Evolutionary conservation across 2,888 invertebrate species (phyloP).

Genomic region (Oscheius myriophilus): DNA sequence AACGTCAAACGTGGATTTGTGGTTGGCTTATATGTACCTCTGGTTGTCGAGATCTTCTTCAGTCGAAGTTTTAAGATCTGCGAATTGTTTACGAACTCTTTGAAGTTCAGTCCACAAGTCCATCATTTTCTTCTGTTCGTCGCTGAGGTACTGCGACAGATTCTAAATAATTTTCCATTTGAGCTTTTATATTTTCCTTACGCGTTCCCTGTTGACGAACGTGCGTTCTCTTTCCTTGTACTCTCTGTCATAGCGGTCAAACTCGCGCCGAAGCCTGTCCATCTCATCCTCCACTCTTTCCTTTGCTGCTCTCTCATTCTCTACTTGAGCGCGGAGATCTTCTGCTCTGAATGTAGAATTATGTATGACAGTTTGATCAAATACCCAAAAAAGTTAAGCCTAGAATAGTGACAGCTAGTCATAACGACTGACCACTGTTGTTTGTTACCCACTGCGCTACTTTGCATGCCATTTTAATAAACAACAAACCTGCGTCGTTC

Average conservation of each 20-base stretch:
- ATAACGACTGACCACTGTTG: no score
- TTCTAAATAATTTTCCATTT: conserved; percentile 51
- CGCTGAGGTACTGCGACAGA: conserved; percentile 66
- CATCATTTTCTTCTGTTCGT: conserved; percentile 70
- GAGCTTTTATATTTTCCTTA: conserved; percentile 17
- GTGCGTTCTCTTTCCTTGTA: conserved; percentile 64
- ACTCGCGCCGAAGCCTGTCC: conserved; percentile 64
- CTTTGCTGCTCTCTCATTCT: conserved; percentile 62
- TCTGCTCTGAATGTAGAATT: conserved; percentile 53
- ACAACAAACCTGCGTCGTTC: conserved; percentile 59
- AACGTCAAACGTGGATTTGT: not conserved
- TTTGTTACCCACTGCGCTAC: not conserved
- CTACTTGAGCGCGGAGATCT: conserved; percentile 65
- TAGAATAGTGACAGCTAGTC: no score
- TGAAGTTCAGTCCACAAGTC: conserved; percentile 69
- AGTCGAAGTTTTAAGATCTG: conserved; percentile 58
- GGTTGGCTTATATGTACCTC: conserved; percentile 16
- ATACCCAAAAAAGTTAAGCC: no score
- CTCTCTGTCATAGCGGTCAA: conserved; percentile 61
- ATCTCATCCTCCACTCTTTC: conserved; percentile 65
- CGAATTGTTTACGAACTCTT: conserved; percentile 67
- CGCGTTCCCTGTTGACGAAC: conserved; percentile 58
- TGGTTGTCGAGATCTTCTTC: conserved; percentile 61
- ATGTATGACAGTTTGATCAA: not conserved
- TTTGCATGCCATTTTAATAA: no score